Evolutionary conservation across 2,113 vertebrate species (phyloP).

Genomic region (Scatophagus argus): DNA sequence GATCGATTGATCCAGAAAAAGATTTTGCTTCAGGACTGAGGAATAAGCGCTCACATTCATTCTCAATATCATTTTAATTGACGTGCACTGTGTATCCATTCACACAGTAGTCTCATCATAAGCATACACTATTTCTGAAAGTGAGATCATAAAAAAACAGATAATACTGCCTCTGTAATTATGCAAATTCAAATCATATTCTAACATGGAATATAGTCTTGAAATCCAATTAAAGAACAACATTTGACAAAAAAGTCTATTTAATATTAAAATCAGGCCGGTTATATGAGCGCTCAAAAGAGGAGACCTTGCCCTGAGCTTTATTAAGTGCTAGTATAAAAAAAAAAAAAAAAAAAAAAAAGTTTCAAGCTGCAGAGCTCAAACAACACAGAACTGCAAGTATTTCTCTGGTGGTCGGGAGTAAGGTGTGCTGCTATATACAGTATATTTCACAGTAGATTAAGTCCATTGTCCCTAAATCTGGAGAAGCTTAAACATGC

Average conservation of each 20-base stretch:
- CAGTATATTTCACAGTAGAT: conserved; percentile 73
- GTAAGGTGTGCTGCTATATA: conserved; percentile 46
- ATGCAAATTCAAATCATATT: conserved; percentile 9
- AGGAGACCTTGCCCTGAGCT: neutral
- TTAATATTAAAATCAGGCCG: conserved; percentile 16
- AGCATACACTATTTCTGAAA: neutral
- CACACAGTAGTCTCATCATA: neutral
- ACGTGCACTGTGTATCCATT: neutral
- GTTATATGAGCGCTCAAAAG: conserved; percentile 17
- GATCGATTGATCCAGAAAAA: neutral
- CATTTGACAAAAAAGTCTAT: conserved; percentile 11
- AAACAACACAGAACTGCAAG: conserved; percentile 1
- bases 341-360: conserved; percentile 38
- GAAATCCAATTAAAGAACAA: conserved; percentile 28
- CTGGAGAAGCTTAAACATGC: conserved; percentile 72
- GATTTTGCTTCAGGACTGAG: neutral
- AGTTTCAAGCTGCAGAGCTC: conserved; percentile 28
- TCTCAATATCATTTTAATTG: conserved; percentile 5
- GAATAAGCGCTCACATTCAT: neutral
- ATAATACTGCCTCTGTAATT: neutral
- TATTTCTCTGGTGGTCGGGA: conserved; percentile 54
- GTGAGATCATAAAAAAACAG: conserved; percentile 3
- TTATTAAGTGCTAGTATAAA: conserved; percentile 15
- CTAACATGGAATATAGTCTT: neutral
- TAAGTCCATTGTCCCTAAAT: conserved; percentile 75